These are phyloP conservation scores for Pseudoips prasinana DNA, from an alignment of 2,888 invertebrate genomes.

Conservation along the genomic window DNA sequence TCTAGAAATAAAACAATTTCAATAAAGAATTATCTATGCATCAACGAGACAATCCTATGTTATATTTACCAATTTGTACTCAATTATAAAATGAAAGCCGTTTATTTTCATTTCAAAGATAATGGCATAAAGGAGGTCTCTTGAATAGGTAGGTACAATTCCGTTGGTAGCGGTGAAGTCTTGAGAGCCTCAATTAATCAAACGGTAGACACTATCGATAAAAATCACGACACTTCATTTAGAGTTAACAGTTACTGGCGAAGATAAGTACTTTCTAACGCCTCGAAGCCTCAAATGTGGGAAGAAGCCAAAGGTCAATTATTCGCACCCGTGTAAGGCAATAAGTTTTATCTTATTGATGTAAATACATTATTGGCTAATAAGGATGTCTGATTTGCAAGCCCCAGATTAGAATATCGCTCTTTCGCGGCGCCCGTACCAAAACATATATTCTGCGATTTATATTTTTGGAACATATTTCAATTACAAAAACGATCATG, in stretches of 20 bases:
- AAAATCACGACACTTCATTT: constrained; percentile 64
- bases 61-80: no score
- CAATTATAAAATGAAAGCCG: no score
- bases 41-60: no score
- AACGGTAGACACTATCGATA: constrained; percentile 53
- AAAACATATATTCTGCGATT: no score
- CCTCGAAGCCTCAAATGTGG: constrained; percentile 56
- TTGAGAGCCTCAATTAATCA: constrained; percentile 55
- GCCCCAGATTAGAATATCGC: neutral
- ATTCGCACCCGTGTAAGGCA: constrained; percentile 55
- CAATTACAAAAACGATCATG: no score
- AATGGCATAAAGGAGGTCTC: no score
- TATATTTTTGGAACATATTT: no score
- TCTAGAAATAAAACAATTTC: no score
- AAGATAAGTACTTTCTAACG: constrained; percentile 69
- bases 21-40: no score
- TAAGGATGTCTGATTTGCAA: constrained; percentile 24
- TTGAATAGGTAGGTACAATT: neutral
- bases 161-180: neutral
- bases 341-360: constrained; percentile 45
- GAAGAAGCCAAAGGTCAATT: constrained; percentile 64
- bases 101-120: no score
- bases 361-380: constrained; percentile 34
- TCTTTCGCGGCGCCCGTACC: neutral
- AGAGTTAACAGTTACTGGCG: constrained; percentile 35